Evolutionary conservation across 2,888 invertebrate genomes (phyloP), one percentile per base, ranked within the genome.

Genomic region (Cheiracanthium punctorium): DNA sequence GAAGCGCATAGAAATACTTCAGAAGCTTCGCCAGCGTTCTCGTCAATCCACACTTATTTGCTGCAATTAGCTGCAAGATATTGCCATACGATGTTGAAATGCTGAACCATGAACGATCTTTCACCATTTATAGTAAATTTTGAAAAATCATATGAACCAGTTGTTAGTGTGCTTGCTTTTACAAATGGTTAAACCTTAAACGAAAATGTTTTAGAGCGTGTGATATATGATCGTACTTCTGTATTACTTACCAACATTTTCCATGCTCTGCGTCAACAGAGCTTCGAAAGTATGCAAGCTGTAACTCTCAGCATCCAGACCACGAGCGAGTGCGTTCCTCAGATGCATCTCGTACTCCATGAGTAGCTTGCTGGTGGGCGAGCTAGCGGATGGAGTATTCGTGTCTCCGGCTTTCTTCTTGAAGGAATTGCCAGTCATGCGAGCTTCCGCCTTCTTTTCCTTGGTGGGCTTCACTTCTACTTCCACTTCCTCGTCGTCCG

Each of bases 291-390:
- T 97, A 91, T 97, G 97, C 89, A 97, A 93, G 91, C 97, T 97
- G 92, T 97, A 97, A 91, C 97, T 97, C 92, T 97, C 97, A 8
- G 97, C 97, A 91, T 97, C 97, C 96, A 97, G 96, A 89, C 97
- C 97, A 92, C 97, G 97, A 89, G 97, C 97, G 88, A 97, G 93
- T 0, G 97, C 97, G 91, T 97, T 97, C 89, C 97, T 93, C 84
- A 97, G 94, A 92, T 97, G 97, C 96, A 96, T 96, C 93, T 97
- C 97, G 91, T 97, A 97, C 92, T 97, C 97, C 88, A 97, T 94
- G 32, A 97, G 93, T 14, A 97, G 93, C 32, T 97, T 94, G 75
- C 90, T 96, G 95, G 74, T 97, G 95, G 82, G 97, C 95, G 84
- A 96, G 69, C 96, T 95, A 0, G 96, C 95, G 0, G 96, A 67